A percentile compares a stretch with the other conserved stretches of the same genome.
Evolutionary conservation across 2,113 vertebrate genomes (phyloP).

Genomic region (Siphamia tubifer): DNA sequence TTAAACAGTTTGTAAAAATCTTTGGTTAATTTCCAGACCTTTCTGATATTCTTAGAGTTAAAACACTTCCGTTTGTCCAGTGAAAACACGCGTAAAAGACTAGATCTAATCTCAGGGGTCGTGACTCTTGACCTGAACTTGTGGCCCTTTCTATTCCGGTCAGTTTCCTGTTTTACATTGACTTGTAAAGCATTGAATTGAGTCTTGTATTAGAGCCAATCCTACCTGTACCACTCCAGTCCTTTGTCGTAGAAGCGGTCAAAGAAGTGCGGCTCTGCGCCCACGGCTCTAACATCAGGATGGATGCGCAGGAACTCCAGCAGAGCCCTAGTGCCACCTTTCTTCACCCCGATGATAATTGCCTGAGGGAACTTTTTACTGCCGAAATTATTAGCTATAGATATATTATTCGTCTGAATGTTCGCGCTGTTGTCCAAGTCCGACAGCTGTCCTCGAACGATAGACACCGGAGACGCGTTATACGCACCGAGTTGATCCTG

Average conservation of each 20-base stretch:
- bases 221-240: constrained; percentile 85
- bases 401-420: constrained; percentile 40
- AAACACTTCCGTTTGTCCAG: not conserved
- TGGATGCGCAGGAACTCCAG: constrained; percentile 85
- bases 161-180: not conserved
- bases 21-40: not conserved
- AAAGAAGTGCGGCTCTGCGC: constrained; percentile 85
- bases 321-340: constrained; percentile 85
- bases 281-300: constrained; percentile 85
- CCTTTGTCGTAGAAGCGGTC: constrained; percentile 83
- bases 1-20: too few species aligned
- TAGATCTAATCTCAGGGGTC: not conserved
- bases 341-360: constrained; percentile 85
- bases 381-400: constrained; percentile 77
- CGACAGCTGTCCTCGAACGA: constrained; percentile 40
- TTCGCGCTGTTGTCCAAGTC: constrained; percentile 28
- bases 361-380: constrained; percentile 82
- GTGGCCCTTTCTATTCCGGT: not conserved
- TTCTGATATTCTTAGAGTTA: too few species aligned
- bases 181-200: too few species aligned
- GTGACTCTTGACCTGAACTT: constrained; percentile 3
- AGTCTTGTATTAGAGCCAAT: too few species aligned
- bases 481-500: constrained; percentile 39
- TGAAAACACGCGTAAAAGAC: not conserved
- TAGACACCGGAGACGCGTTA: constrained; percentile 39